These are phyloP conservation scores for Hypomecis atomaria DNA, from an alignment of 2,888 invertebrate species.

Conservation along the genomic window DNA sequence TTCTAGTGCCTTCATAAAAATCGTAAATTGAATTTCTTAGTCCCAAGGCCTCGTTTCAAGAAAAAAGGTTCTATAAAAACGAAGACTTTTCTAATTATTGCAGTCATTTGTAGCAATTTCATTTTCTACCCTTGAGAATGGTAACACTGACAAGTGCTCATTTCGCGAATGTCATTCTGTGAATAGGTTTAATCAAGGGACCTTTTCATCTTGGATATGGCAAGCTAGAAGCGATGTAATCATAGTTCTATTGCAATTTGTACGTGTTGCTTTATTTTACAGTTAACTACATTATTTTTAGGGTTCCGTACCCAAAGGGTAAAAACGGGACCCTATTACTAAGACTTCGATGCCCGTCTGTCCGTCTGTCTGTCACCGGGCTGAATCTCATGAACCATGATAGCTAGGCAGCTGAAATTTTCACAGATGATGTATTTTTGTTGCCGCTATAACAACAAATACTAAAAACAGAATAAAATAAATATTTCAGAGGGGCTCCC, in stretches of 20 bases:
- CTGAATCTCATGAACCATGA: no score
- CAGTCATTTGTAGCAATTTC: slow-evolving; percentile 44
- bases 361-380: no score
- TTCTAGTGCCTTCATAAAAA: slow-evolving; percentile 24
- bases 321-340: no score
- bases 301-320: background rate
- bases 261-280: slow-evolving; percentile 13
- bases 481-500: no score
- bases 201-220: slow-evolving; percentile 33
- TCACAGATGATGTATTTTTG: no score
- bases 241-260: slow-evolving; percentile 20
- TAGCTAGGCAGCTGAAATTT: no score
- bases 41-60: slow-evolving; percentile 30
- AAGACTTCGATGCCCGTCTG: no score
- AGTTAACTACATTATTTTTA: background rate
- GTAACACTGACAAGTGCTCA: slow-evolving; percentile 34
- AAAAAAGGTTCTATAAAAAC: slow-evolving; percentile 26
- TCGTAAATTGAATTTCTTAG: slow-evolving; percentile 40
- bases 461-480: no score
- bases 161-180: slow-evolving; percentile 41
- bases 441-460: no score
- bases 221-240: slow-evolving; percentile 17
- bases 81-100: slow-evolving; percentile 42
- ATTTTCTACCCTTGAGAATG: slow-evolving; percentile 42
- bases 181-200: slow-evolving; percentile 58